Conservation (phyloP, 2,888 invertebrate species). For the Drosophila prostipennis region DNA sequence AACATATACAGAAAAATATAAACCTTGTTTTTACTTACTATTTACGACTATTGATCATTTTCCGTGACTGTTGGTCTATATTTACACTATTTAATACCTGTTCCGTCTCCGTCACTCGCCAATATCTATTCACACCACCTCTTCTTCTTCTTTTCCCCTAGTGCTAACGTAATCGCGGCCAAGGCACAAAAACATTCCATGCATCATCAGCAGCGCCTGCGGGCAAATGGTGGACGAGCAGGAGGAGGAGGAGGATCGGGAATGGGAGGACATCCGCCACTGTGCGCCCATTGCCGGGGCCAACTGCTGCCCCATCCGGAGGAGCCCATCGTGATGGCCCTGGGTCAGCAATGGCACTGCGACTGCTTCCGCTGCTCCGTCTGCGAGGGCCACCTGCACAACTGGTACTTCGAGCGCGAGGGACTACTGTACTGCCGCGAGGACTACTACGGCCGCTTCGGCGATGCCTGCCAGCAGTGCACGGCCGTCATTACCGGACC, state of each 20-base stretch:
- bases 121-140: not conserved
- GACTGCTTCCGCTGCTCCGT: constrained; percentile 97
- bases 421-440: constrained; percentile 94
- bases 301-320: constrained; percentile 56
- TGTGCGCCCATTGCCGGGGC: constrained; percentile 44
- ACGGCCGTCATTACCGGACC: constrained; percentile 89
- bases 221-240: constrained; percentile 13
- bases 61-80: constrained; percentile 1
- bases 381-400: constrained; percentile 92
- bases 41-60: not conserved
- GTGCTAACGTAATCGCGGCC: constrained; percentile 37
- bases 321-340: constrained; percentile 90
- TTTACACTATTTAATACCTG: constrained; percentile 23
- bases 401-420: constrained; percentile 97
- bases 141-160: not conserved
- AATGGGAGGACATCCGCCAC: constrained; percentile 5
- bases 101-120: constrained; percentile 19
- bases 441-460: constrained; percentile 95
- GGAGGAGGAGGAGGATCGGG: constrained; percentile 2
- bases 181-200: constrained; percentile 34
- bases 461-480: constrained; percentile 95
- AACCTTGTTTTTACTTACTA: not conserved
- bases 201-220: constrained; percentile 38
- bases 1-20: too few relatives aligned
- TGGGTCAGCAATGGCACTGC: constrained; percentile 94